These are phyloP conservation scores for Nezara viridula DNA, from an alignment of 2,888 invertebrate genomes.

Conservation along the genomic window DNA sequence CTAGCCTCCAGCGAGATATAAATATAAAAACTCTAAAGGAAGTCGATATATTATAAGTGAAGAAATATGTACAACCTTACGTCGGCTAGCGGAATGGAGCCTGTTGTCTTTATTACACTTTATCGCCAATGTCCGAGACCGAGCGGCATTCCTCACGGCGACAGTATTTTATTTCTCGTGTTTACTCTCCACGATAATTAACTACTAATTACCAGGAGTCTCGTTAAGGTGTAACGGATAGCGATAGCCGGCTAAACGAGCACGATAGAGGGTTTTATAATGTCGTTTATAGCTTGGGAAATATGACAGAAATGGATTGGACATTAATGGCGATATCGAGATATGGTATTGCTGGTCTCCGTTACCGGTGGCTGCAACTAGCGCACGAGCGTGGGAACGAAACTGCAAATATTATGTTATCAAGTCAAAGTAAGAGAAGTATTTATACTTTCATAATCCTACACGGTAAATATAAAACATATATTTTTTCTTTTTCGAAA, in stretches of 20 bases:
- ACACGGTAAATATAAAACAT: too few relatives aligned
- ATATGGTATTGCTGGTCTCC: not conserved
- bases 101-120: conserved; percentile 13
- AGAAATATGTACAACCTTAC: conserved; percentile 3
- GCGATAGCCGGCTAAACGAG: not conserved
- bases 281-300: not conserved
- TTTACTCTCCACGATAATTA: not conserved
- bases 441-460: too few relatives aligned
- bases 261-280: not conserved
- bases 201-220: not conserved
- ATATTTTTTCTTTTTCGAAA: too few relatives aligned
- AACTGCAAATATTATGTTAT: not conserved
- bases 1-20: conserved; percentile 44
- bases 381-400: not conserved
- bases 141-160: not conserved
- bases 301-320: not conserved
- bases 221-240: conserved; percentile 19
- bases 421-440: too few relatives aligned
- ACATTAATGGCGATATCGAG: not conserved
- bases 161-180: conserved; percentile 1
- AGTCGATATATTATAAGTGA: not conserved
- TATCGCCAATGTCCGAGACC: not conserved
- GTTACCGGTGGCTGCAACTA: not conserved
- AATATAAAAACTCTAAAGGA: conserved; percentile 25
- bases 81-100: not conserved